Conservation (phyloP, 2,797 vertebrate species). For the Sebastes steindachneri region DNA sequence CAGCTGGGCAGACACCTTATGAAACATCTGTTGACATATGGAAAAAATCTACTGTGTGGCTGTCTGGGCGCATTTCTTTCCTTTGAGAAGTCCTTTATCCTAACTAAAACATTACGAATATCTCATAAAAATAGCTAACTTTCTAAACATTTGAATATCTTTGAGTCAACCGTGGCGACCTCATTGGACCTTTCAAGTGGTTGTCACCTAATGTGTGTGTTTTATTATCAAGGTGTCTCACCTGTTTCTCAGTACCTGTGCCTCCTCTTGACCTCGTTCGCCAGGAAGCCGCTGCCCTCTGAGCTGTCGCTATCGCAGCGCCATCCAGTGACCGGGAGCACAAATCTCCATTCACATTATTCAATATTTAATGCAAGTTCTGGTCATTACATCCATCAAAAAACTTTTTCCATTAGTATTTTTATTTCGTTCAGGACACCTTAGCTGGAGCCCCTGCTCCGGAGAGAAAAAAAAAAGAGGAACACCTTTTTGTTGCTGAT, state of each 20-base stretch:
- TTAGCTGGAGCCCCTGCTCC: conserved; percentile 77
- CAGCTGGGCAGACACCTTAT: not conserved
- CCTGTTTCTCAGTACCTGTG: conserved; percentile 38
- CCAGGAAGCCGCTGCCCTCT: conserved; percentile 14
- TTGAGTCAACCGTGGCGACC: not conserved
- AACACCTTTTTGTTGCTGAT: conserved; percentile 82
- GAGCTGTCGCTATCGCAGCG: not conserved
- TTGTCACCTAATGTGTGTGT: not conserved
- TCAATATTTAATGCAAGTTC: conserved; percentile 17
- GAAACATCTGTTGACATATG: not conserved
- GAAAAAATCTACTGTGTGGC: not conserved
- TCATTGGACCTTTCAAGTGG: not conserved
- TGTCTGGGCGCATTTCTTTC: not conserved
- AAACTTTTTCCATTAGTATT: conserved; percentile 77
- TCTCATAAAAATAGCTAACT: not conserved
- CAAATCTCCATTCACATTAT: not conserved
- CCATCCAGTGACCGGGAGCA: conserved; percentile 15
- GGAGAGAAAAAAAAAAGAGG: conserved; percentile 51
- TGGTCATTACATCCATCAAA: conserved; percentile 66
- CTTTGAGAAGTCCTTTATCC: not conserved
- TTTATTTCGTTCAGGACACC: conserved; percentile 82
- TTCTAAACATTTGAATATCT: not conserved
- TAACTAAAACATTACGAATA: not conserved
- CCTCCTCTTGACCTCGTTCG: conserved; percentile 57
- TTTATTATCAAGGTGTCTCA: conserved; percentile 7